These are phyloP conservation scores for Caenorhabditis angaria DNA, from an alignment of 2,888 invertebrate genomes.

Conservation along the genomic window DNA sequence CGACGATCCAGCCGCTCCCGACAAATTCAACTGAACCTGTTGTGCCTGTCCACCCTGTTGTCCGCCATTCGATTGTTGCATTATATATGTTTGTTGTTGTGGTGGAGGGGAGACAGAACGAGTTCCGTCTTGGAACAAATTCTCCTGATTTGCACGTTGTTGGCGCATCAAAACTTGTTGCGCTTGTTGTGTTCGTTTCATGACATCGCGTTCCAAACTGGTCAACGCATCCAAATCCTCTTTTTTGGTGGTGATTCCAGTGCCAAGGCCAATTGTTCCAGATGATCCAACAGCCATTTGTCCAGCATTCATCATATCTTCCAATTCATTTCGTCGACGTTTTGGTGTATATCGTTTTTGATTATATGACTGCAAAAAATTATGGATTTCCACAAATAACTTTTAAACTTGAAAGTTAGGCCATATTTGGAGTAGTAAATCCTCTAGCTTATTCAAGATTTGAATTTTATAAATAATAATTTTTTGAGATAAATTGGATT, in stretches of 20 bases:
- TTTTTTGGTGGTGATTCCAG: conserved; percentile 29
- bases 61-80: conserved; percentile 26
- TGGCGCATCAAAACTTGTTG: conserved; percentile 53
- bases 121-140: background rate
- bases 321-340: conserved; percentile 56
- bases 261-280: conserved; percentile 32
- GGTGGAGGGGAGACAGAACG: conserved; percentile 2
- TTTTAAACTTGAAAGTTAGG: too few relatives aligned
- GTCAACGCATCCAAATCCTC: conserved; percentile 68
- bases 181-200: conserved; percentile 70
- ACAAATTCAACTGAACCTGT: conserved; percentile 15
- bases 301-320: conserved; percentile 35
- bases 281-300: conserved; percentile 37
- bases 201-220: conserved; percentile 67
- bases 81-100: conserved; percentile 27
- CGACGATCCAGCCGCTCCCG: conserved; percentile 6
- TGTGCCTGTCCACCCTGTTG: conserved; percentile 19
- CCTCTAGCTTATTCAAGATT: too few relatives aligned
- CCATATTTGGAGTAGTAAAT: too few relatives aligned
- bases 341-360: conserved; percentile 71
- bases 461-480: too few relatives aligned
- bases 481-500: too few relatives aligned
- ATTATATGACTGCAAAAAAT: conserved; percentile 56
- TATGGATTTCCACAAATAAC: background rate
- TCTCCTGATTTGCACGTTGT: conserved; percentile 2